Evolutionary conservation across 1,140 invertebrate species (phyloP), one percentile per base, ranked within the genome.

Genomic region (Magallana ariakensis): DNA sequence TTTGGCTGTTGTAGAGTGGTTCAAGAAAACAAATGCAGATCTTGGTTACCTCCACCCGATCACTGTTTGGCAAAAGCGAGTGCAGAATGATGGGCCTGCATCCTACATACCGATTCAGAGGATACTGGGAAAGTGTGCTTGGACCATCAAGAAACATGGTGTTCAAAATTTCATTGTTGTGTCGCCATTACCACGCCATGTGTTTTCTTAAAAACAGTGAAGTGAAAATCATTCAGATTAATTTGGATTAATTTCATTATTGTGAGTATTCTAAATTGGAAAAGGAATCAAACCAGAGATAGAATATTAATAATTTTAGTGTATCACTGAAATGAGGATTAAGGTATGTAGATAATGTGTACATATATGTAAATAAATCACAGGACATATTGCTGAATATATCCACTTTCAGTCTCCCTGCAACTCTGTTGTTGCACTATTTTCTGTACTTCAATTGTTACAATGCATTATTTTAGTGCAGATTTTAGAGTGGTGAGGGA

Each of bases 1-100:
- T 60, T 58, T 58, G 55, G 55, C 82, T 22, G 82, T 83, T 58
- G 82, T 83, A 60, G 56, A 83, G 15, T 83, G 82, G 82, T 83
- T 57, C 56, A 83, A 83, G 55, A 57, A 56, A 26, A 83, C 82
- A 83, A 19, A 83, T 57, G 56, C 22, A 11, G 58, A 83, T 19
- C 55, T 83, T 10, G 82, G 82, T 16, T 83, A 83, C 57, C 82
- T 56, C 33, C 82, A 56, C 11, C 82, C 82, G 22, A 56, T 83
- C 54, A 60, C 82, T 4, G 82, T 58, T 58, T 60, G 54, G 54
- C 57, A 56, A 5, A 60, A 56, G 5, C 57, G 57, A 60, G 55
- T 58, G 55, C 54, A 58, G 55, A 83, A 83, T 58, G 55, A 83
- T 58, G 82, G 55, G 2, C 55, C 82, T 22, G 82, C 82, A 10